Percentiles rank a stretch among this genome's conserved stretches.
Conservation (phyloP, 2,113 vertebrate genomes). For the Tragelaphus imberbis region DNA sequence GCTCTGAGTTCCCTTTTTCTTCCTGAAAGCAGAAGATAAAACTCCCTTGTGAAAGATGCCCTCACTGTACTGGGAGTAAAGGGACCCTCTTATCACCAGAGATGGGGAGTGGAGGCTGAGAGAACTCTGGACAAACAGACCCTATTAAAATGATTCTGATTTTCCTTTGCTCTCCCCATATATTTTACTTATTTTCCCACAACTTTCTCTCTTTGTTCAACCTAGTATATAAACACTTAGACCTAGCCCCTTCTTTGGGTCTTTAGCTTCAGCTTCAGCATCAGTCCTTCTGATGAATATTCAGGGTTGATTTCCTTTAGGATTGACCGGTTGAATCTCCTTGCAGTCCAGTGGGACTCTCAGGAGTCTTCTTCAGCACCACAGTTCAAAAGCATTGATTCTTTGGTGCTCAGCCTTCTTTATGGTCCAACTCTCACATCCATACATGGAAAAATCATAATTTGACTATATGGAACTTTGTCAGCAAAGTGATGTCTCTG, state of each 20-base stretch:
- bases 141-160: neutral
- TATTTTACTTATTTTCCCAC: neutral
- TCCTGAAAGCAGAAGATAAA: neutral
- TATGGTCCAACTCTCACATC: neutral
- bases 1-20: neutral
- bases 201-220: neutral
- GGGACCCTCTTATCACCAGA: neutral
- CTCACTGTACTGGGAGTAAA: neutral
- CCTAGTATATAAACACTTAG: neutral
- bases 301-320: neutral
- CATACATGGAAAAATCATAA: neutral
- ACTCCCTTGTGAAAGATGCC: neutral
- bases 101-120: neutral
- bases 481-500: neutral
- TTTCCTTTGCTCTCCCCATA: neutral
- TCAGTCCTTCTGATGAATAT: neutral
- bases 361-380: neutral
- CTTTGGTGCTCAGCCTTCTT: neutral
- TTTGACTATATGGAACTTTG: neutral
- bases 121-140: neutral
- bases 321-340: neutral
- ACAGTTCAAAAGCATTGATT: neutral
- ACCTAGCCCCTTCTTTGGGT: neutral
- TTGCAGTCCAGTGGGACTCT: neutral
- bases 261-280: neutral